Conservation (phyloP, 2,113 vertebrate species). For the Phylloscopus trochilus region DNA sequence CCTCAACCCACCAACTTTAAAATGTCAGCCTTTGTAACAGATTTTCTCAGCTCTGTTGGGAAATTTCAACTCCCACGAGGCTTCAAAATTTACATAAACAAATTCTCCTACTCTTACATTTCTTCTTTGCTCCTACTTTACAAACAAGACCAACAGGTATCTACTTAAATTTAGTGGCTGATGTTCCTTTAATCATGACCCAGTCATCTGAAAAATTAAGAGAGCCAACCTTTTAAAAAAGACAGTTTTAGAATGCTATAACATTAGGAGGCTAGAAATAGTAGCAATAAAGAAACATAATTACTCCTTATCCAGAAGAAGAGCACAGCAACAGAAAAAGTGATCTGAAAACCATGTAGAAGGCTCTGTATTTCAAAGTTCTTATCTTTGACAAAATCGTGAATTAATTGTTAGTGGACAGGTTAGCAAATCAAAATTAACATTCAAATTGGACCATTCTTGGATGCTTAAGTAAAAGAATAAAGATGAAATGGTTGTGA, state of each 20-base stretch:
- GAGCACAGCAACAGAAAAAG: background rate
- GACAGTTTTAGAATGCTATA: background rate
- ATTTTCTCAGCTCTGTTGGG: constrained; percentile 42
- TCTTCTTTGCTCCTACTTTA: background rate
- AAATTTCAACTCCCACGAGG: constrained; percentile 32
- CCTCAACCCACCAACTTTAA: constrained; percentile 7
- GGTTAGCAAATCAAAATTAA: background rate
- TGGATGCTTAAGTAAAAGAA: background rate
- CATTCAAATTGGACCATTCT: background rate
- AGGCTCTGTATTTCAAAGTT: background rate
- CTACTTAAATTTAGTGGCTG: background rate
- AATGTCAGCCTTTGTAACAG: constrained; percentile 49
- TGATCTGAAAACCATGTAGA: background rate
- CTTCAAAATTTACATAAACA: constrained; percentile 45
- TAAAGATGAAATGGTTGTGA: background rate
- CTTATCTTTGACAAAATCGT: background rate
- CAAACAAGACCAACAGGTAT: background rate
- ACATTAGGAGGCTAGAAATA: background rate
- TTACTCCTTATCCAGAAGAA: background rate
- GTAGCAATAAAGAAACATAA: background rate
- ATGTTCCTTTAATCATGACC: background rate
- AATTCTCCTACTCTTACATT: constrained; percentile 15
- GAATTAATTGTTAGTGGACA: constrained; percentile 6
- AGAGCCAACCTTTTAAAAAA: background rate
- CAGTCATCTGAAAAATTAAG: background rate